Percentiles rank a stretch among this genome's conserved stretches.
phyloP scores from a whole-genome alignment of 2,113 vertebrate species.

The Hassar affinis region DNA sequence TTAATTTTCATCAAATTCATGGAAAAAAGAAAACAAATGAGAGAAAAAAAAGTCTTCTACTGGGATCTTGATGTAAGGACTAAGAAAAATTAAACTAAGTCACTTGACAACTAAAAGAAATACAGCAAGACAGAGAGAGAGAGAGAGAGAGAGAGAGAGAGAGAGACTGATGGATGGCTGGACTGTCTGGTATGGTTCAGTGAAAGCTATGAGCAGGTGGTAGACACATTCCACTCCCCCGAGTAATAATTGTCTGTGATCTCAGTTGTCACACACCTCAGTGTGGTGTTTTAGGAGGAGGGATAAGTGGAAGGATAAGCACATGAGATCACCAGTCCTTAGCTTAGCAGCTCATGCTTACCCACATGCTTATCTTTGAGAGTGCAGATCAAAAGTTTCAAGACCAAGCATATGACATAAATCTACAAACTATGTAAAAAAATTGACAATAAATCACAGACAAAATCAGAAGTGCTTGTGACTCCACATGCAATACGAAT shows the following conservation, averaged over 20 bases:
- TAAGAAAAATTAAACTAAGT: not conserved
- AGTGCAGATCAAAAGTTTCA: no score
- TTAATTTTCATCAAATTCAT: conserved; percentile 28
- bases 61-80: not conserved
- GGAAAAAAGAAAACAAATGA: not conserved
- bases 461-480: not conserved
- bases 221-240: conserved; percentile 9
- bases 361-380: not conserved
- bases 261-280: not conserved
- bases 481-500: no score
- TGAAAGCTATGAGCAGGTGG: conserved; percentile 44
- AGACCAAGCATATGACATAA: no score
- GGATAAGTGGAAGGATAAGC: not conserved
- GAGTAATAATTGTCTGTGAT: conserved; percentile 57
- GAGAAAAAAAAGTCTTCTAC: not conserved
- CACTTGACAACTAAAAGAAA: not conserved
- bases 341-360: not conserved
- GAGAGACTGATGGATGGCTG: not conserved
- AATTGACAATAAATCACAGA: not conserved
- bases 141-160: not conserved
- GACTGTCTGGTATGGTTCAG: conserved; percentile 45
- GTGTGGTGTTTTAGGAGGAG: conserved; percentile 25
- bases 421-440: no score
- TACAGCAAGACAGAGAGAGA: not conserved
- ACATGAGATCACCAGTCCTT: not conserved